A percentile compares a stretch with the other conserved stretches of the same genome.
phyloP scores from a whole-genome alignment of 2,888 invertebrate species.

The Diaperis boleti region DNA sequence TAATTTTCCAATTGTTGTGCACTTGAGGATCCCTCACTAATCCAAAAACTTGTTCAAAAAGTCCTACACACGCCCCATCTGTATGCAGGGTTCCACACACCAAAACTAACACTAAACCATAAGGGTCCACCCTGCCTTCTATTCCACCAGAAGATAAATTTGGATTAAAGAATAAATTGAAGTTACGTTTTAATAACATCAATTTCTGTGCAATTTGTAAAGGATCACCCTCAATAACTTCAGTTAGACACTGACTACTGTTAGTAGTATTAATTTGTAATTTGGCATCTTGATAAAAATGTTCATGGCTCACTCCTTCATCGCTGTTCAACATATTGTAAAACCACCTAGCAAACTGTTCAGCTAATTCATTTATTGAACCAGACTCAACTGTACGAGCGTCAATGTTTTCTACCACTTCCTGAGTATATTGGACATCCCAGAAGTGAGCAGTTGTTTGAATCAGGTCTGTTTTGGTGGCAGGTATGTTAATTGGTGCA shows the following conservation, averaged over 20 bases:
- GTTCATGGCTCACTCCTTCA: constrained; percentile 64
- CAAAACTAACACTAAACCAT: constrained; percentile 73
- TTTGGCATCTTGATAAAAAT: constrained; percentile 71
- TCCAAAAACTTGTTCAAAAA: constrained; percentile 76
- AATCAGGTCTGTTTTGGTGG: constrained; percentile 69
- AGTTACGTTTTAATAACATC: constrained; percentile 61
- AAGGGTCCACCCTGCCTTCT: constrained; percentile 70
- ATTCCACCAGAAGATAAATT: constrained; percentile 71
- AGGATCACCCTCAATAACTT: constrained; percentile 57
- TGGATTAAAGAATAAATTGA: constrained; percentile 72
- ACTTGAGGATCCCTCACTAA: constrained; percentile 73
- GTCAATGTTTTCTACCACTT: not conserved
- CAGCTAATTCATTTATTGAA: constrained; percentile 65
- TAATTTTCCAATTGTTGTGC: constrained; percentile 78
- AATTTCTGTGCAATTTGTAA: constrained; percentile 63
- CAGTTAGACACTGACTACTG: constrained; percentile 49
- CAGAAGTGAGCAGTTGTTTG: constrained; percentile 66
- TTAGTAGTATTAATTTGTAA: constrained; percentile 60
- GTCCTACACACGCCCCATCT: constrained; percentile 68
- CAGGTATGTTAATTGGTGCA: constrained; percentile 64
- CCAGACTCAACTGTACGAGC: constrained; percentile 19
- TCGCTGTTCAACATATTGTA: constrained; percentile 66
- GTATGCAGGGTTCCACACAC: constrained; percentile 75
- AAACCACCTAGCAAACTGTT: constrained; percentile 73
- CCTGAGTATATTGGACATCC: constrained; percentile 52